Conservation (phyloP, 2,888 invertebrate genomes). For the Dioctria rufipes region DNA sequence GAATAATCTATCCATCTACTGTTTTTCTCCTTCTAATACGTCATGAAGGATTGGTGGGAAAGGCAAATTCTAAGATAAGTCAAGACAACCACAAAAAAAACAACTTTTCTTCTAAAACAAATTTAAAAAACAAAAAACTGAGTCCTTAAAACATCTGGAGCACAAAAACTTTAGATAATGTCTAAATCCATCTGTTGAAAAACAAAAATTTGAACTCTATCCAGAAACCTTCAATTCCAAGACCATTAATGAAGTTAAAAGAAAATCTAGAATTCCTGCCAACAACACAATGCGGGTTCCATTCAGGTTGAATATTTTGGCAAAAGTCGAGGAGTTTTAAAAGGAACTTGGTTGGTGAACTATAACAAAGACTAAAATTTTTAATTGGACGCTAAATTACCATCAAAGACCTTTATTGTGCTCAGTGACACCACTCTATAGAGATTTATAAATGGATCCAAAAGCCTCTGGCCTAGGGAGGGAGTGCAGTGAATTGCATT, state of each 20-base stretch:
- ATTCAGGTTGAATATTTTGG: slow-evolving; percentile 18
- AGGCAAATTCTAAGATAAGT: too few relatives aligned
- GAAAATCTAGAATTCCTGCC: neutral
- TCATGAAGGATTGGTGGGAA: too few relatives aligned
- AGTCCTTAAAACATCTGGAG: too few relatives aligned
- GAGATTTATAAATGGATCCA: neutral
- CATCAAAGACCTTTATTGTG: neutral
- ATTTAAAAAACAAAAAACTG: too few relatives aligned
- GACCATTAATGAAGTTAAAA: slow-evolving; percentile 13
- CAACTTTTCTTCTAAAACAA: too few relatives aligned
- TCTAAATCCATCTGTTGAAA: neutral
- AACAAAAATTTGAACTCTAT: neutral
- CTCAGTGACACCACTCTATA: too few relatives aligned
- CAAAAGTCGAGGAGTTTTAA: neutral
- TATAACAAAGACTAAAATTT: slow-evolving; percentile 20
- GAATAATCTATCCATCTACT: too few relatives aligned
- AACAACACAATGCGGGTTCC: slow-evolving; percentile 20
- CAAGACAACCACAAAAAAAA: too few relatives aligned
- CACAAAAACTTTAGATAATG: too few relatives aligned
- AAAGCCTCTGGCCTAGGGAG: too few relatives aligned
- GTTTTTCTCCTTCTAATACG: too few relatives aligned
- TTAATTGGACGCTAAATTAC: slow-evolving; percentile 39
- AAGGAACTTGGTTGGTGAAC: neutral
- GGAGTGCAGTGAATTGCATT: slow-evolving; percentile 18
- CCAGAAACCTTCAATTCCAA: slow-evolving; percentile 12